These are phyloP conservation scores for Aspidiotus rigidus DNA, from an alignment of 2,888 invertebrate species.

Conservation along the genomic window DNA sequence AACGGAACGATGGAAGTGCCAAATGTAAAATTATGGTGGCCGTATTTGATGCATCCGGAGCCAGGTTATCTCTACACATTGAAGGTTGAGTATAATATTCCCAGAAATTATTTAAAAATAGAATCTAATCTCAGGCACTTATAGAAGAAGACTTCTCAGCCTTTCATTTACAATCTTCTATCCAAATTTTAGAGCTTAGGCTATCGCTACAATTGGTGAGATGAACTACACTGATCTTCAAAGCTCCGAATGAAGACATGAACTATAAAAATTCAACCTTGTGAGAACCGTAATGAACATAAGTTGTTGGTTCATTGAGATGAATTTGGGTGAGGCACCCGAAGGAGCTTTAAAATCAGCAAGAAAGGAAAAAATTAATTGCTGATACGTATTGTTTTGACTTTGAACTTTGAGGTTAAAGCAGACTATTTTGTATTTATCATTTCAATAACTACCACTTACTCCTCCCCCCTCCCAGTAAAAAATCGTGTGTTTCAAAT, in stretches of 20 bases:
- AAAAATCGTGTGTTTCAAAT: not conserved
- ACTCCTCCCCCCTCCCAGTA: too few relatives aligned
- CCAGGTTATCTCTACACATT: slow-evolving; percentile 80
- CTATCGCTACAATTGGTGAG: not conserved
- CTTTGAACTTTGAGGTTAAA: not conserved
- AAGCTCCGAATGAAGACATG: not conserved
- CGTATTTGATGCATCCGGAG: slow-evolving; percentile 69
- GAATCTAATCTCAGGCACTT: not conserved
- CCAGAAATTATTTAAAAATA: not conserved
- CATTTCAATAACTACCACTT: not conserved
- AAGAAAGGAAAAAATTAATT: not conserved
- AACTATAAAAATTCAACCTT: too few relatives aligned
- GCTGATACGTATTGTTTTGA: not conserved
- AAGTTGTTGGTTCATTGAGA: too few relatives aligned
- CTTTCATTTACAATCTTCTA: too few relatives aligned
- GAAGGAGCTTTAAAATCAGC: too few relatives aligned
- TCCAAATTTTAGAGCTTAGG: too few relatives aligned
- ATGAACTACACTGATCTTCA: not conserved
- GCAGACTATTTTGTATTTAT: not conserved
- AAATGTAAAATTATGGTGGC: slow-evolving; percentile 83
- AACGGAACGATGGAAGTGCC: slow-evolving; percentile 57
- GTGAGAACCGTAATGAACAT: too few relatives aligned
- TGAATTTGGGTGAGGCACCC: too few relatives aligned
- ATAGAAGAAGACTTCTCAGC: not conserved
- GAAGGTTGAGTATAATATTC: slow-evolving; percentile 49